phyloP scores from a whole-genome alignment of 2,113 vertebrate genomes.

The Donacobius atricapilla region DNA sequence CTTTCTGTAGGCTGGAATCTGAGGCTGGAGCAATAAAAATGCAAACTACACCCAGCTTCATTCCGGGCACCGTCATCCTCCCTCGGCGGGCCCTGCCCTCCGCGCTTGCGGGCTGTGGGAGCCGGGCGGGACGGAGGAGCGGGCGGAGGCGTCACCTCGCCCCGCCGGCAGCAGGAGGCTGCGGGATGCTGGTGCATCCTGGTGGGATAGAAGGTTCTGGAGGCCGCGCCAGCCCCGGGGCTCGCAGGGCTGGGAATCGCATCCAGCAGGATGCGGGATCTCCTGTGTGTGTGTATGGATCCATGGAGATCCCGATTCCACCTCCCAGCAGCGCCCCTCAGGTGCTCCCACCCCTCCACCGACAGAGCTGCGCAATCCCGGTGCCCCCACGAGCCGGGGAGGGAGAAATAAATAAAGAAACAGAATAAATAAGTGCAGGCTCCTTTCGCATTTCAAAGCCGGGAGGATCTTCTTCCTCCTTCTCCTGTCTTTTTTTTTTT shows the following conservation, averaged over 20 bases:
- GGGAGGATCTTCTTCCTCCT: neutral
- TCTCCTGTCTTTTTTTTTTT: too few relatives aligned
- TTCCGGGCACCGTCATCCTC: neutral
- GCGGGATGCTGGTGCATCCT: neutral
- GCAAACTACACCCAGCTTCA: slow-evolving; percentile 60
- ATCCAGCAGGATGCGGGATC: neutral
- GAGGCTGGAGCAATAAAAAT: slow-evolving; percentile 62
- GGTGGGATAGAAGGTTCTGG: neutral
- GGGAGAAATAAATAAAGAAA: neutral
- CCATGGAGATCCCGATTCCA: accelerated
- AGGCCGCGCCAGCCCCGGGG: neutral
- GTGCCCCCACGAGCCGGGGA: accelerated
- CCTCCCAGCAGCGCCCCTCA: accelerated
- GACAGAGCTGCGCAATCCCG: neutral
- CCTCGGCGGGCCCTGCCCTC: neutral
- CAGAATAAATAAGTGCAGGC: neutral
- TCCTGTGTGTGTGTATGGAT: accelerated
- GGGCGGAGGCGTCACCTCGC: accelerated
- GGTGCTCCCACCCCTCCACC: neutral
- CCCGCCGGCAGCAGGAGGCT: accelerated
- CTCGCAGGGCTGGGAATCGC: accelerated
- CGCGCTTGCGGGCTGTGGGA: neutral
- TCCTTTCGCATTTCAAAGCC: neutral
- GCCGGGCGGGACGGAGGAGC: neutral
- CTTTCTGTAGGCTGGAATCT: slow-evolving; percentile 57